These are phyloP conservation scores for Cydia amplana DNA, from an alignment of 1,140 invertebrate genomes.

Conservation along the genomic window DNA sequence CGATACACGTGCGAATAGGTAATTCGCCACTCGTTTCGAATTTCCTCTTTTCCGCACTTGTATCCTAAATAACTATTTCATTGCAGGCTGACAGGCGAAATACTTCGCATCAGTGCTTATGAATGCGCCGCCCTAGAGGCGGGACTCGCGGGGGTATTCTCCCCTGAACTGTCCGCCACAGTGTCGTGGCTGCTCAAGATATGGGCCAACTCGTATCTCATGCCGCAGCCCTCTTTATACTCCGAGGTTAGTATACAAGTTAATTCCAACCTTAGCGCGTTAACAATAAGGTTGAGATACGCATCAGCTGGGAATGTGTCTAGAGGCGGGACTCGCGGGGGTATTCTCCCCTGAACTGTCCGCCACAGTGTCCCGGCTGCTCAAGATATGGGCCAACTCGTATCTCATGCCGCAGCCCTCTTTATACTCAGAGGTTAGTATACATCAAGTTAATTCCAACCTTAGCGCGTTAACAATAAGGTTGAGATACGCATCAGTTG, in stretches of 20 bases:
- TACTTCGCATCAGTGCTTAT: conserved; percentile 65
- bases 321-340: conserved; percentile 77
- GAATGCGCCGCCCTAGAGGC: conserved; percentile 75
- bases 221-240: conserved; percentile 85
- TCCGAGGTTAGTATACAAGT: conserved; percentile 78
- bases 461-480: too few species aligned
- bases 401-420: conserved; percentile 87
- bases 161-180: conserved; percentile 89
- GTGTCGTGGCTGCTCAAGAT: conserved; percentile 90
- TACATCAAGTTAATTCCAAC: too few species aligned
- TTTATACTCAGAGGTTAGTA: conserved; percentile 83
- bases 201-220: conserved; percentile 88
- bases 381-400: conserved; percentile 87
- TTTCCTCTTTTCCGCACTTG: too few species aligned
- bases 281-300: conserved; percentile 32
- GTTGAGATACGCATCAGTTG: conserved; percentile 55
- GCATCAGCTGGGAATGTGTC: conserved; percentile 72
- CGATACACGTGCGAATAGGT: too few species aligned
- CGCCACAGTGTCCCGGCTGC: conserved; percentile 89
- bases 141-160: conserved; percentile 81
- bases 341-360: conserved; percentile 90
- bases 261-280: background rate
- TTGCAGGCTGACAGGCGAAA: conserved; percentile 76
- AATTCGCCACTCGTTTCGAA: too few species aligned
- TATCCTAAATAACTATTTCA: too few species aligned